Evolutionary conservation across 2,113 vertebrate species (phyloP).

Genomic region (Pachycephala philippinensis): DNA sequence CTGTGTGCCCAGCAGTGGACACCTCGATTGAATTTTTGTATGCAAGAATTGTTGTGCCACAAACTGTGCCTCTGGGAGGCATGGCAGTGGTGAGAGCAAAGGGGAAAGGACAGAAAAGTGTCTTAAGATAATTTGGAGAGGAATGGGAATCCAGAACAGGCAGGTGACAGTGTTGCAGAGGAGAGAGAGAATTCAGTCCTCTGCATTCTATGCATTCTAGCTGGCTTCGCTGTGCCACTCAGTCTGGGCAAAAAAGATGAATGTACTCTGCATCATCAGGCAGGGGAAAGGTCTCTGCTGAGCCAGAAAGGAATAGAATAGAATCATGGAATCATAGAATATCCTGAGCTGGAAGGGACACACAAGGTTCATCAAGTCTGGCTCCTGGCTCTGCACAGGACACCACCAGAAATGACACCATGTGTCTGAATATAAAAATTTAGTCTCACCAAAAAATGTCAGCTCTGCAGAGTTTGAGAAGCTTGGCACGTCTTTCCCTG

Average conservation of each 20-base stretch:
- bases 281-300: not conserved
- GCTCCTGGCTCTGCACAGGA: not conserved
- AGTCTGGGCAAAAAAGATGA: not conserved
- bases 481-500: not conserved
- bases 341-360: not conserved
- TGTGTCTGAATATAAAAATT: not conserved
- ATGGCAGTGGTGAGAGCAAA: not conserved
- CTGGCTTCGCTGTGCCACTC: not conserved
- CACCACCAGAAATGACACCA: not conserved
- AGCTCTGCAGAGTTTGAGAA: not conserved
- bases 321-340: not conserved
- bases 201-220: fast-evolving
- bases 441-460: not conserved
- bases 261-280: not conserved
- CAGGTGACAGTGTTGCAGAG: not conserved
- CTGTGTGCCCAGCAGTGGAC: not conserved
- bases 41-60: not conserved
- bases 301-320: not conserved
- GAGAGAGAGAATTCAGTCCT: not conserved
- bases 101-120: not conserved
- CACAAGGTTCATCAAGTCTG: not conserved
- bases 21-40: not conserved
- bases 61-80: not conserved
- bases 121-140: not conserved
- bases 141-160: not conserved